Evolutionary conservation across 92 coral and sea anemone genomes (phyloP).

Genomic region (Chrysogorgia sp.): DNA sequence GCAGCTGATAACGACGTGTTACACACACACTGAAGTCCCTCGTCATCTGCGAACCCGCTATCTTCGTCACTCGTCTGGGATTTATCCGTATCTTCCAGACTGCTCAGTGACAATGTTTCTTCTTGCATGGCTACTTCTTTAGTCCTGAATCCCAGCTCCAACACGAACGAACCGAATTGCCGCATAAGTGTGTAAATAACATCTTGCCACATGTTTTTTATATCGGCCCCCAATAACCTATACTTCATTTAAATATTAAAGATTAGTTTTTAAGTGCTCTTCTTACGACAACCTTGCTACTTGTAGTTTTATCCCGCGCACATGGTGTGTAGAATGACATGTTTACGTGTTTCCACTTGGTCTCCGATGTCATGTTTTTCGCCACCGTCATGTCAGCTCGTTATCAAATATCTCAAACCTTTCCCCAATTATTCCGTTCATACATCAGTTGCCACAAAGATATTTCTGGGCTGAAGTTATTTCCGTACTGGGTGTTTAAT

Average conservation of each 20-base stretch:
- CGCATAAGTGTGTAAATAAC: not conserved
- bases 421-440: no score
- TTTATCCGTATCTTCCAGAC: not conserved
- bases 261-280: not conserved
- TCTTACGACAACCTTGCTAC: no score
- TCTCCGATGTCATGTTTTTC: no score
- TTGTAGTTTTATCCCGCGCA: no score
- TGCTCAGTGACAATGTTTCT: not conserved
- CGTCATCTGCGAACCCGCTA: constrained; percentile 44
- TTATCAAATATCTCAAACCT: no score
- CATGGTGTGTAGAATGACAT: no score
- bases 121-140: not conserved
- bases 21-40: not conserved
- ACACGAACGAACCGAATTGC: constrained; percentile 4
- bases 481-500: no score
- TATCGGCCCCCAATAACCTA: not conserved
- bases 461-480: no score
- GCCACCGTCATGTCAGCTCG: no score
- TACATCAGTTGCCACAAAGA: no score
- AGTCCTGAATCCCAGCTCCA: not conserved
- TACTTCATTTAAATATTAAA: not conserved
- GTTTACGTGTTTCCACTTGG: no score
- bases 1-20: not conserved
- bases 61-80: not conserved
- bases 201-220: constrained; percentile 18